Evolutionary conservation across 2,888 invertebrate species (phyloP).

Genomic region (Gortyna flavago): DNA sequence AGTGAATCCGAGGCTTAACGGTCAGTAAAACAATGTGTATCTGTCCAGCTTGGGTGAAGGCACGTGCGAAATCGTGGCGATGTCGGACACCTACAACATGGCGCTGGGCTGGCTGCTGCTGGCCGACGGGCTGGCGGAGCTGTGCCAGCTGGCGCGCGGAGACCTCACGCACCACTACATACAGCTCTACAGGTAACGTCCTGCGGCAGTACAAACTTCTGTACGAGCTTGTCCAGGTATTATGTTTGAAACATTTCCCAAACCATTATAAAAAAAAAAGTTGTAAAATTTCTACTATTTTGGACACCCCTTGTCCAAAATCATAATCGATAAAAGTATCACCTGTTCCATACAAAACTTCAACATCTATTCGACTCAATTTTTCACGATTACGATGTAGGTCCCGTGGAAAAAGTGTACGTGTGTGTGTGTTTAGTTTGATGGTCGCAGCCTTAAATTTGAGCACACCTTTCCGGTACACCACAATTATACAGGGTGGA

Average conservation of each 20-base stretch:
- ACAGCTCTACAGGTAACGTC: slow-evolving; percentile 84
- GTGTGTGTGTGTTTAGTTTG: no score
- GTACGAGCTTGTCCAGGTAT: background rate
- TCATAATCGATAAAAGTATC: no score
- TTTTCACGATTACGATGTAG: no score
- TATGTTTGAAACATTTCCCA: background rate
- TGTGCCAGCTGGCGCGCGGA: slow-evolving; percentile 92
- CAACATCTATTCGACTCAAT: no score
- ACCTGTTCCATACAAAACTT: no score
- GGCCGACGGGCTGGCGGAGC: slow-evolving; percentile 92
- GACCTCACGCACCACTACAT: slow-evolving; percentile 94
- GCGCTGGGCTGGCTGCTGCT: slow-evolving; percentile 93
- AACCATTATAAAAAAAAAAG: background rate
- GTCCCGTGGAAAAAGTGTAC: no score
- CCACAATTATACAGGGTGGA: no score
- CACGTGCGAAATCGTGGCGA: slow-evolving; percentile 89
- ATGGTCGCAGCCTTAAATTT: no score
- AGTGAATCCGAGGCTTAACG: background rate
- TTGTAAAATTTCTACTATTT: background rate
- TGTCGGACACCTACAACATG: slow-evolving; percentile 90
- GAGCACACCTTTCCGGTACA: no score
- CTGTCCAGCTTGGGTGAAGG: slow-evolving; percentile 89
- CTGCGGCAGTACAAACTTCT: background rate
- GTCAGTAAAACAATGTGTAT: background rate
- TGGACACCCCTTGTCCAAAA: no score